These are phyloP conservation scores for Escarpia spicata DNA, from an alignment of 2,888 invertebrate genomes.

Conservation along the genomic window DNA sequence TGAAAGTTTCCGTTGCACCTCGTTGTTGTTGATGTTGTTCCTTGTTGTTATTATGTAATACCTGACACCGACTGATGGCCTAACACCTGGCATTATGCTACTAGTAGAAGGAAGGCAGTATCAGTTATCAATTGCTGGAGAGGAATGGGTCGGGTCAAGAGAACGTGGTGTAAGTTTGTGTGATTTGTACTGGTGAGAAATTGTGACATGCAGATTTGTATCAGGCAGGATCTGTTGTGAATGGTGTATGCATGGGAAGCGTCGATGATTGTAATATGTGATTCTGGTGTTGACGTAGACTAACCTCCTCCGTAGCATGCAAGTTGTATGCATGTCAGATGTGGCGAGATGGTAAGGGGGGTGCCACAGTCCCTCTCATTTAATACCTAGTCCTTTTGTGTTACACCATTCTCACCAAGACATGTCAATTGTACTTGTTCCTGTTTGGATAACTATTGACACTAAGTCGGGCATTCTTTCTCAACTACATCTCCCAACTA, in stretches of 20 bases:
- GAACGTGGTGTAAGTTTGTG: background rate
- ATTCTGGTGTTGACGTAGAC: background rate
- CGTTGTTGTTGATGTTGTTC: conserved; percentile 11
- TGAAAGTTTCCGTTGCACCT: conserved; percentile 3
- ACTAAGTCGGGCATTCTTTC: background rate
- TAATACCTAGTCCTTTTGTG: background rate
- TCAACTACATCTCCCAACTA: background rate
- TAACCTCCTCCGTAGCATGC: background rate
- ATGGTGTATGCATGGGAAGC: background rate
- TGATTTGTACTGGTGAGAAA: background rate
- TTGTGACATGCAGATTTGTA: background rate
- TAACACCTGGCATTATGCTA: background rate
- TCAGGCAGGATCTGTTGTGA: background rate
- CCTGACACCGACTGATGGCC: background rate
- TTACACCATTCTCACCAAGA: background rate
- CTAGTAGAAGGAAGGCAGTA: background rate
- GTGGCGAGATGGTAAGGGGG: too few relatives aligned
- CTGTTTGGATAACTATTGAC: background rate
- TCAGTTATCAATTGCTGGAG: background rate
- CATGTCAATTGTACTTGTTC: background rate
- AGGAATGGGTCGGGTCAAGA: background rate
- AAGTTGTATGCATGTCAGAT: background rate
- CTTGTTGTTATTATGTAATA: conserved; percentile 13
- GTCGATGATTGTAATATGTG: background rate
- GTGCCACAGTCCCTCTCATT: background rate